These are phyloP conservation scores for Meteorus colon DNA, from an alignment of 2,888 invertebrate genomes.

Conservation along the genomic window DNA sequence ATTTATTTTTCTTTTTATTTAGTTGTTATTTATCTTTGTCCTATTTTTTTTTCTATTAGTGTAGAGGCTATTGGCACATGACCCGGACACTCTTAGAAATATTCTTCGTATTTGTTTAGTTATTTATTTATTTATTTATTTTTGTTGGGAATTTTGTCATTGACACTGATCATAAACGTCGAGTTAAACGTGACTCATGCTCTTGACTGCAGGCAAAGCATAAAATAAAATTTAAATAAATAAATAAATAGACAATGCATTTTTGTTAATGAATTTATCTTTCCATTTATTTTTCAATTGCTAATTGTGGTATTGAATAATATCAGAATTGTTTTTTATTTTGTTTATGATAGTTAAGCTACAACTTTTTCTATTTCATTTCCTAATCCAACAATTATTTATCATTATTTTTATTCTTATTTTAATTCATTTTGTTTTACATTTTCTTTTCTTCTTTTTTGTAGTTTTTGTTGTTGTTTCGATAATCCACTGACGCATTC, in stretches of 20 bases:
- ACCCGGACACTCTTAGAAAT: constrained; percentile 7
- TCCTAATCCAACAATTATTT: constrained; percentile 10
- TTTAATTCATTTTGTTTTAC: neutral
- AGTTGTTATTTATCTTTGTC: neutral
- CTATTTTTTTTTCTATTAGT: neutral
- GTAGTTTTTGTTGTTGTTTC: constrained; percentile 19
- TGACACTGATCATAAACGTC: constrained; percentile 57
- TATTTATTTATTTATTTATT: neutral
- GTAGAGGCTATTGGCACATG: neutral
- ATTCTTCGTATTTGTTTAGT: neutral
- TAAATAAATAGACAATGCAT: neutral
- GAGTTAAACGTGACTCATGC: constrained; percentile 25
- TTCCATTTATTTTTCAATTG: neutral
- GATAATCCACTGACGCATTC: constrained; percentile 54
- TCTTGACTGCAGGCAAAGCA: constrained; percentile 28
- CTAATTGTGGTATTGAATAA: neutral
- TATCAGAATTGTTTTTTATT: too few species aligned
- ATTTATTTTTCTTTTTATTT: neutral
- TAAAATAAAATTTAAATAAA: neutral
- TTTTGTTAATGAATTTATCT: neutral
- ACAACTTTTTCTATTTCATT: neutral
- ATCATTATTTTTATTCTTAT: constrained; percentile 5
- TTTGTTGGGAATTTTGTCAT: constrained; percentile 49
- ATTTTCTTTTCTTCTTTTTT: neutral
- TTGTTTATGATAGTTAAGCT: neutral